Base-by-base conservation (phyloP, 1,140 invertebrate species). In the Lepidurus arcticus region DNA sequence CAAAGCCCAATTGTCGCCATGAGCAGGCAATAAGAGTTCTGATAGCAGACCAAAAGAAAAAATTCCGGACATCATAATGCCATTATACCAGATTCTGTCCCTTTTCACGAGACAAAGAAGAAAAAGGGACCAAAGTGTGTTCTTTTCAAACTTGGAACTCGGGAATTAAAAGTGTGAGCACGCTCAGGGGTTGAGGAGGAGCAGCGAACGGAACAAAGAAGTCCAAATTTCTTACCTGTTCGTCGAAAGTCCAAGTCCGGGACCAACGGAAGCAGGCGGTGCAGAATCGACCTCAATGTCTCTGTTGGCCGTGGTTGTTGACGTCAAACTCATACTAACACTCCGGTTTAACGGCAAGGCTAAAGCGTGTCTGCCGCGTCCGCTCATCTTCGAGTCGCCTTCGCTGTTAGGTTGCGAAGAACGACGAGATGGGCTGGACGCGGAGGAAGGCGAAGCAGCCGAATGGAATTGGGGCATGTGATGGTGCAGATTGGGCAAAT, bases 401-500 rank as follows among this genome's bases (percentile, higher is more conserved):
- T 65, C 53, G 53, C 53, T 21, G 53, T 10, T 65, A 4, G 53
- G 21, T 21, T 65, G 53, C 53, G 53, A 65, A 65, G 53, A 65
- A 65, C 53, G 53, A 65, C 53, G 53, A 65, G 53, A 65, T 21
- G 53, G 53, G 1, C 16, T 65, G 53, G 53, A 65, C 53, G 6
- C 53, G 6, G 53, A 65, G 53, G 53, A 65, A 65, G 53, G 21
- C 53, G 53, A 65, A 21, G 3, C 53, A 4, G 53, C 21, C 6
- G 53, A 4, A 16, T 7, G 21, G 9, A 65, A 1, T 65, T 21
- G 53, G n/a, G 44, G 44, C 26, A 74, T 16, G 43, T 42, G 73
- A 11, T 78, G 47, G 16, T 78, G 77, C 78, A 73, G 21, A 26
- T 45, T 74, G 73, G 78, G 78, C 45, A 78, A 75, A 74, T 78